phyloP scores from a whole-genome alignment of 2,113 vertebrate species.

The Xyrauchen texanus region DNA sequence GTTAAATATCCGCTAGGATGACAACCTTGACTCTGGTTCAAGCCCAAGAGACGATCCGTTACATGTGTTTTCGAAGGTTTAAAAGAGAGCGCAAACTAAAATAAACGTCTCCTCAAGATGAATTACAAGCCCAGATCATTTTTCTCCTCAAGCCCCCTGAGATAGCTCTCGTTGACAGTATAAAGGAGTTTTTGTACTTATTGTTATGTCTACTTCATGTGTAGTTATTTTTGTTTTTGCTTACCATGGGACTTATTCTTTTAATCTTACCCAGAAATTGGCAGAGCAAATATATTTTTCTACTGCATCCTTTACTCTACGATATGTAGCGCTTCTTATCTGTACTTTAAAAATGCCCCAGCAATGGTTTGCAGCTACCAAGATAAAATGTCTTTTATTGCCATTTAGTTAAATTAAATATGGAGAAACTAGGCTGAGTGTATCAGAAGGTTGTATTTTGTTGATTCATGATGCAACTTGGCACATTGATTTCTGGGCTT shows the following conservation, averaged over 20 bases:
- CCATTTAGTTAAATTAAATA: conserved; percentile 18
- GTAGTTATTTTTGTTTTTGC: conserved; percentile 35
- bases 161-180: conserved; percentile 42
- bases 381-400: conserved; percentile 15
- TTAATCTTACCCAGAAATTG: conserved; percentile 19
- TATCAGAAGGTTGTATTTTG: conserved; percentile 2
- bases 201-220: conserved; percentile 40
- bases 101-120: conserved; percentile 55
- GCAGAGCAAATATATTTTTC: background rate
- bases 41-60: conserved; percentile 41
- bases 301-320: background rate
- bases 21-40: conserved; percentile 36
- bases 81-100: conserved; percentile 50
- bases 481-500: background rate
- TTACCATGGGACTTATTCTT: conserved; percentile 38
- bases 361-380: background rate
- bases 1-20: conserved; percentile 17
- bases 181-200: conserved; percentile 49
- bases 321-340: background rate
- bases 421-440: background rate
- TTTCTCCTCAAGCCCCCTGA: conserved; percentile 45
- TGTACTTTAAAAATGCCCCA: background rate
- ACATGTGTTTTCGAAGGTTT: conserved; percentile 31
- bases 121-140: conserved; percentile 54
- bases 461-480: conserved; percentile 24